Evolutionary conservation across 2,797 vertebrate genomes (phyloP).

Genomic region (Orientallactaga sibirica): DNA sequence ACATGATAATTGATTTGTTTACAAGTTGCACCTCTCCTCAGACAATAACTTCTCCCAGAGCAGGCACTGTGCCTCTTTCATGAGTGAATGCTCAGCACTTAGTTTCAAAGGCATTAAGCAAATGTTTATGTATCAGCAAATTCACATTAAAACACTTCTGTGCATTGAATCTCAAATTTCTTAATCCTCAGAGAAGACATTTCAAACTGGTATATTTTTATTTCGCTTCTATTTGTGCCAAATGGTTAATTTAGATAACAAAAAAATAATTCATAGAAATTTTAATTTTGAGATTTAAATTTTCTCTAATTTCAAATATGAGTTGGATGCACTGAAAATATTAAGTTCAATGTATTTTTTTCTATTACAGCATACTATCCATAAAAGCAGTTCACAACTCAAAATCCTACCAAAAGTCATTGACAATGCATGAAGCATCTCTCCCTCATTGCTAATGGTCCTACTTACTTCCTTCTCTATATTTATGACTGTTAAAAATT

Average conservation of each 20-base stretch:
- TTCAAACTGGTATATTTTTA: background rate
- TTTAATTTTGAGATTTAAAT: background rate
- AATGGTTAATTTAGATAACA: background rate
- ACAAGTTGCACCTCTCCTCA: constrained; percentile 22
- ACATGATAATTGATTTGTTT: constrained; percentile 37
- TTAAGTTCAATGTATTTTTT: background rate
- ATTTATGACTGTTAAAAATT: background rate
- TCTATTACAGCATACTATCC: background rate
- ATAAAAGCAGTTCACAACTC: background rate
- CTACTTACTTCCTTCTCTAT: background rate
- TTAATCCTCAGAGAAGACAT: background rate
- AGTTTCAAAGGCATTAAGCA: background rate
- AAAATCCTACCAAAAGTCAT: background rate
- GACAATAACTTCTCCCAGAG: background rate
- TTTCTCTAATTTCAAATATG: constrained; percentile 24
- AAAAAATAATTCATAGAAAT: background rate
- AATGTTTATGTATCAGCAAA: background rate
- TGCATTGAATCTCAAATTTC: background rate
- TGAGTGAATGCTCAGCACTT: constrained; percentile 38
- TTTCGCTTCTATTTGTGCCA: constrained; percentile 8
- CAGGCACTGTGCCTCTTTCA: background rate
- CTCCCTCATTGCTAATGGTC: background rate
- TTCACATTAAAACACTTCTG: constrained; percentile 24
- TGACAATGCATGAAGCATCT: background rate
- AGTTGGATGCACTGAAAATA: background rate